Base-by-base conservation (phyloP, 2,888 invertebrate species). In the Acheta domesticus region DNA sequence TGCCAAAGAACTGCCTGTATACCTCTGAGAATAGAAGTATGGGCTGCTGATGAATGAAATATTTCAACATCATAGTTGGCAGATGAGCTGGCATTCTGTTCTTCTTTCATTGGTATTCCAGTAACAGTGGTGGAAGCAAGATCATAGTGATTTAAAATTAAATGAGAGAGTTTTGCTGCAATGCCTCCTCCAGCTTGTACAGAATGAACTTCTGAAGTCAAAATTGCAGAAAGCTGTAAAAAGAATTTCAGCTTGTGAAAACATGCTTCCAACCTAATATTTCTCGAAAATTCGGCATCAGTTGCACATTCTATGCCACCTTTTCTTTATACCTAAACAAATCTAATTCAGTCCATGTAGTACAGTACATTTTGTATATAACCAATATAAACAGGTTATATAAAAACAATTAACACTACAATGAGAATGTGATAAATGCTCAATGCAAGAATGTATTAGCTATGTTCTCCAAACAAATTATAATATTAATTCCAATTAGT, bases 61-160 rank as follows among this genome's bases (percentile, higher is more conserved):
- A 99, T 94, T 87, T 99, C 99, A 0, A 99, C 99, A 86, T 99
- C 99, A 85, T 99, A 99, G 88, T 99, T 99, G 0, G 98, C 97
- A 80, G 98, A 99, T 0, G 97, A 96, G 86, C 96, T 96, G 1
- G 98, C 97, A 86, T 98, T 98, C 89, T 98, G 98, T 86, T 99
- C 98, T 87, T 99, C 98, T 89, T 99, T 99, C 99, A 99, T 99
- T 1, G 99, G 99, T 84, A 99, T 99, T 5, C 98, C 97, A 11
- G 98, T 98, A 0, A 99, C 98, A 0, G 98, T 98, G 1, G 99
- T 99, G 80, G 96, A 96, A 0, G 97, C 95, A 76, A 99, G 89
- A 85, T 95, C 92, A 84, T 96, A 98, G 86, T 99, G 98, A 4
- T 93, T 91, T 83, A 95, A 86, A 82, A 95, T 94, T 12, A 95